These are phyloP conservation scores for Drosophila bocki DNA, from an alignment of 1,140 invertebrate genomes.

Conservation along the genomic window DNA sequence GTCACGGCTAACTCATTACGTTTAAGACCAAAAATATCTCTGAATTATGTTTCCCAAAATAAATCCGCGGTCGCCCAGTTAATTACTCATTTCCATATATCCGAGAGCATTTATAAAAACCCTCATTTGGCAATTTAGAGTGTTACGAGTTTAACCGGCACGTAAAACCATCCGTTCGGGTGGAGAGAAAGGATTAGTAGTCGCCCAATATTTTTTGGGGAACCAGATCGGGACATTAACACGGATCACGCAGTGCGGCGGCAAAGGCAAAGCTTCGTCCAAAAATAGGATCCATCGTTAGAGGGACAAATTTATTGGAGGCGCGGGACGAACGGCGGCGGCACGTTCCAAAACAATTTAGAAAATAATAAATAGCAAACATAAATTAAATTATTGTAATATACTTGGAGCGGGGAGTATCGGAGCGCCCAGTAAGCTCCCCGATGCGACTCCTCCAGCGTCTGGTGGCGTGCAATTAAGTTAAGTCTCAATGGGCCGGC, in stretches of 20 bases:
- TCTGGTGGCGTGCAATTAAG: slow-evolving; percentile 65
- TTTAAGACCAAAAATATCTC: slow-evolving; percentile 8
- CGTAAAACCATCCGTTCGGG: slow-evolving; percentile 10
- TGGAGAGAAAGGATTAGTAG: slow-evolving; percentile 66
- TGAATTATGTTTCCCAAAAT: background rate
- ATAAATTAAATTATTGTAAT: slow-evolving; percentile 85
- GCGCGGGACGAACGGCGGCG: slow-evolving; percentile 36
- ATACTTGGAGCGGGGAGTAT: slow-evolving; percentile 39
- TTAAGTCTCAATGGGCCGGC: slow-evolving; percentile 51
- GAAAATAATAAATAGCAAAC: slow-evolving; percentile 84
- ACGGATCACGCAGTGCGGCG: slow-evolving; percentile 58
- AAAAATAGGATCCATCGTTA: slow-evolving; percentile 66
- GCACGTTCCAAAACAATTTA: slow-evolving; percentile 83
- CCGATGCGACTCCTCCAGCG: slow-evolving; percentile 38
- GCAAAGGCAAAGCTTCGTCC: slow-evolving; percentile 35
- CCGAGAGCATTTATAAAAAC: slow-evolving; percentile 13
- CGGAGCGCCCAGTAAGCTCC: slow-evolving; percentile 44
- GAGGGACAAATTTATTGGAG: slow-evolving; percentile 64
- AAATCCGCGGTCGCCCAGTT: slow-evolving; percentile 18
- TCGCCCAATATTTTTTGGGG: slow-evolving; percentile 26
- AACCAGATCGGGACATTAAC: slow-evolving; percentile 49
- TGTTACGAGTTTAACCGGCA: slow-evolving; percentile 27
- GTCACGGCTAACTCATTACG: slow-evolving; percentile 5
- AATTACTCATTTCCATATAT: slow-evolving; percentile 40
- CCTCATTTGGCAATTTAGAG: slow-evolving; percentile 25